phyloP scores from a whole-genome alignment of 92 coral and sea anemone species.

The Porites rus region DNA sequence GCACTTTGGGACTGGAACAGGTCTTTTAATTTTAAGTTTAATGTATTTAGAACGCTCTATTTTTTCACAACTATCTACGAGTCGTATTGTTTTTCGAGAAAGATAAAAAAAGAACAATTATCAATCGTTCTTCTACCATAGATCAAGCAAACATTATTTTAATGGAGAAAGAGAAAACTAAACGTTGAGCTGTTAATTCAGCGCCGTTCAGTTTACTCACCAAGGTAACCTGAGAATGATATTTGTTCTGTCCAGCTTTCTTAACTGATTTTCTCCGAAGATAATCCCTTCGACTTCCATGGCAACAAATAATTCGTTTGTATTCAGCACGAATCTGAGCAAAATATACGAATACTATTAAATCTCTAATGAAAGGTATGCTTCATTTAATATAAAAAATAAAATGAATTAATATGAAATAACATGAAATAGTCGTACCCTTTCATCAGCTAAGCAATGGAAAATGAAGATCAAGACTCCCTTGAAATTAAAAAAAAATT shows the following conservation, averaged over 20 bases:
- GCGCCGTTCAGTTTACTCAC: conserved; percentile 3
- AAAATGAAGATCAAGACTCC: conserved; percentile 84
- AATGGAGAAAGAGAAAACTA: not conserved
- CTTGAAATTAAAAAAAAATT: conserved; percentile 42
- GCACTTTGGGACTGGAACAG: no score
- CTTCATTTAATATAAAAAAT: no score
- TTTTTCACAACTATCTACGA: no score
- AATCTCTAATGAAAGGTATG: no score
- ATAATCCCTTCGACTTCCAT: conserved; percentile 77
- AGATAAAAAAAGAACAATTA: no score
- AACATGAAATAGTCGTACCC: conserved; percentile 62
- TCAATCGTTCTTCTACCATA: no score
- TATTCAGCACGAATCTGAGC: conserved; percentile 79
- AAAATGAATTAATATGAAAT: not conserved
- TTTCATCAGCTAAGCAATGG: conserved; percentile 84
- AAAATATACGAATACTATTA: not conserved
- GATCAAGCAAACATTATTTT: no score
- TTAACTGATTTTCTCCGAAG: conserved; percentile 48
- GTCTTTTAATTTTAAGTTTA: no score
- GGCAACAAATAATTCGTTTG: conserved; percentile 74
- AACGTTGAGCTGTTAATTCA: not conserved
- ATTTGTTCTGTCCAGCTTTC: conserved; percentile 3
- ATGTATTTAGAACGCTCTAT: no score
- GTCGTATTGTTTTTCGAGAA: no score
- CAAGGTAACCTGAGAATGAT: not conserved